phyloP scores from a whole-genome alignment of 2,888 invertebrate genomes.

The Flabesymbios commensalis region DNA sequence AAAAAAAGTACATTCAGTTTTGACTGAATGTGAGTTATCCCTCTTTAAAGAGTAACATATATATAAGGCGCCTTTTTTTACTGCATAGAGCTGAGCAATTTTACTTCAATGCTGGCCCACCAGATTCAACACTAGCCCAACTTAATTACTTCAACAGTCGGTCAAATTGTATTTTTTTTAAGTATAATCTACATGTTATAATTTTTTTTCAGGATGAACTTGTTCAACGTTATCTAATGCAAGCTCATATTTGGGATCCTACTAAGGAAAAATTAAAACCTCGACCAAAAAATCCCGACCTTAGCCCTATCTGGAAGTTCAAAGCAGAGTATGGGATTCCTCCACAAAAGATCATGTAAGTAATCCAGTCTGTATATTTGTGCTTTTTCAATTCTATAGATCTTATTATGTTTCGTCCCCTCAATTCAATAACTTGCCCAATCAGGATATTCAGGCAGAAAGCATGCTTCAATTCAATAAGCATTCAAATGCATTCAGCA shows the following conservation, averaged over 20 bases:
- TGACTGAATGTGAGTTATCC: too few species aligned
- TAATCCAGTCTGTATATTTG: not conserved
- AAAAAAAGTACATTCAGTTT: too few species aligned
- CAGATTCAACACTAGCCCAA: not conserved
- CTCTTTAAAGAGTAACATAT: too few species aligned
- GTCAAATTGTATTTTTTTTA: not conserved
- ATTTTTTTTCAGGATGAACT: constrained; percentile 40
- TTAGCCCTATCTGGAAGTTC: constrained; percentile 72
- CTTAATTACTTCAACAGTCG: not conserved
- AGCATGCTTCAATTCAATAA: too few species aligned
- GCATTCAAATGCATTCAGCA: too few species aligned
- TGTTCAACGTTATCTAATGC: constrained; percentile 55
- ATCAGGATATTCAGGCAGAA: too few species aligned
- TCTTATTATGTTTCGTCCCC: not conserved
- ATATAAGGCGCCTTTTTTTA: too few species aligned
- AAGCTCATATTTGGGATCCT: constrained; percentile 68
- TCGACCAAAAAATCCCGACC: constrained; percentile 71
- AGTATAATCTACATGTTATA: constrained; percentile 4
- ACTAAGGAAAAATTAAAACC: constrained; percentile 79
- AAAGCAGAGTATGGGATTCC: constrained; percentile 72
- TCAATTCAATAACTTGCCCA: not conserved
- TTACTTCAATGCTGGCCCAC: too few species aligned
- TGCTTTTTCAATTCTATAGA: not conserved
- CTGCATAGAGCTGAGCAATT: too few species aligned
- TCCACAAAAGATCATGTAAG: constrained; percentile 17